Conservation (phyloP, 2,797 vertebrate species). For the Dromococcyx pavoninus region DNA sequence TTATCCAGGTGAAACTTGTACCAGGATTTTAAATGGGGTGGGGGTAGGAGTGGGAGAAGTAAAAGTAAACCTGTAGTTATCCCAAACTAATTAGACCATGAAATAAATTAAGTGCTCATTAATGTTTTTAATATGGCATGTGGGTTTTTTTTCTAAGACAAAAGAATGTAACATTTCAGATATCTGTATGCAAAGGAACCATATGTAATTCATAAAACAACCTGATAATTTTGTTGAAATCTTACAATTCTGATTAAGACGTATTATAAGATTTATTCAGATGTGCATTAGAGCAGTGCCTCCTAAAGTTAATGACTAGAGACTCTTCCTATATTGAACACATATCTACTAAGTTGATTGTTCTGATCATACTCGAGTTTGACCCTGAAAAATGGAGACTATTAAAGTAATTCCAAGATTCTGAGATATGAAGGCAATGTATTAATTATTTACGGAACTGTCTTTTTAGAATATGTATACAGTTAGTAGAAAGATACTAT, state of each 20-base stretch:
- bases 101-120: not conserved
- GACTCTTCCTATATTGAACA: not conserved
- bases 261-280: not conserved
- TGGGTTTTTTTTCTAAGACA: not conserved
- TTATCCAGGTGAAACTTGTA: not conserved
- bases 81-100: not conserved
- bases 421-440: not conserved
- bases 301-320: not conserved
- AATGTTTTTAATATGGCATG: not conserved
- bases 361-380: not conserved
- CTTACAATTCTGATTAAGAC: not conserved
- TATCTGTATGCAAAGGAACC: not conserved
- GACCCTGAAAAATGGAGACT: not conserved
- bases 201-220: not conserved
- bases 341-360: not conserved
- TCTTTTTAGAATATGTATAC: not conserved
- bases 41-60: not conserved
- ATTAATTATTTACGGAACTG: not conserved
- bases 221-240: fast-evolving
- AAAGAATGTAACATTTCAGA: not conserved
- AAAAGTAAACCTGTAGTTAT: not conserved
- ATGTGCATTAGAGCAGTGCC: fast-evolving
- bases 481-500: not conserved
- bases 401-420: not conserved
- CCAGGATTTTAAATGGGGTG: not conserved